Conservation (phyloP, 2,888 invertebrate genomes). For the Tiphia femorata region DNA sequence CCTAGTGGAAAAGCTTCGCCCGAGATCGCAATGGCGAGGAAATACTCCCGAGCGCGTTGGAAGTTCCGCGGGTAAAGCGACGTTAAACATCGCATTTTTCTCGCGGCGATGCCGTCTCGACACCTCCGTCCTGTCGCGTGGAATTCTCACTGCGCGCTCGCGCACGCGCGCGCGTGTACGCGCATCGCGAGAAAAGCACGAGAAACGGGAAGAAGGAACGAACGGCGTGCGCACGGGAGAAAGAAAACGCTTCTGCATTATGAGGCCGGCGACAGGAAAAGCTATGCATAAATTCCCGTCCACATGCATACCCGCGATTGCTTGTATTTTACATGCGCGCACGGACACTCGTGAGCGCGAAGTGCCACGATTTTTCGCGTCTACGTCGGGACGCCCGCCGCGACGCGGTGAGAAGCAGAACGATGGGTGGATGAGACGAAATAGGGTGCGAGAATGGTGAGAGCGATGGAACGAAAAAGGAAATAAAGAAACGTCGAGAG, state of each 20-base stretch:
- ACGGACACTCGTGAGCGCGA: too few relatives aligned
- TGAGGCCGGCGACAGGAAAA: slow-evolving; percentile 29
- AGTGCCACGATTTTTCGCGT: slow-evolving; percentile 13
- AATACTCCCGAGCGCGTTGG: not conserved
- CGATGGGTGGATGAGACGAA: not conserved
- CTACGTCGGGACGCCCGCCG: slow-evolving; percentile 2
- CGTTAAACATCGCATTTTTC: slow-evolving; percentile 3
- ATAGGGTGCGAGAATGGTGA: not conserved
- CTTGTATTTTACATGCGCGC: slow-evolving; percentile 26
- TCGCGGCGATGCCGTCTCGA: not conserved
- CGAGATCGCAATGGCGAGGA: not conserved
- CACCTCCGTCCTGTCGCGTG: not conserved
- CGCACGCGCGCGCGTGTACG: not conserved
- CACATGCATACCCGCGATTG: slow-evolving; percentile 33
- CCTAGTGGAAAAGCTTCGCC: not conserved
- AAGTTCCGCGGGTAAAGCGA: slow-evolving; percentile 2
- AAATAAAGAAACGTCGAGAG: too few relatives aligned
- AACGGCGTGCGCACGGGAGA: not conserved
- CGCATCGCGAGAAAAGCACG: not conserved
- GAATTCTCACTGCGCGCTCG: not conserved
- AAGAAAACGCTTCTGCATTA: slow-evolving; percentile 17
- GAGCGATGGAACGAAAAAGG: not conserved
- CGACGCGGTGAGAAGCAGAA: not conserved
- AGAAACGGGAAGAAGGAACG: not conserved
- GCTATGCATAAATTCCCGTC: slow-evolving; percentile 39